A percentile compares a stretch with the other conserved stretches of the same genome.
These are phyloP conservation scores for Callionymus lyra DNA, from an alignment of 2,113 vertebrate genomes.

Conservation along the genomic window DNA sequence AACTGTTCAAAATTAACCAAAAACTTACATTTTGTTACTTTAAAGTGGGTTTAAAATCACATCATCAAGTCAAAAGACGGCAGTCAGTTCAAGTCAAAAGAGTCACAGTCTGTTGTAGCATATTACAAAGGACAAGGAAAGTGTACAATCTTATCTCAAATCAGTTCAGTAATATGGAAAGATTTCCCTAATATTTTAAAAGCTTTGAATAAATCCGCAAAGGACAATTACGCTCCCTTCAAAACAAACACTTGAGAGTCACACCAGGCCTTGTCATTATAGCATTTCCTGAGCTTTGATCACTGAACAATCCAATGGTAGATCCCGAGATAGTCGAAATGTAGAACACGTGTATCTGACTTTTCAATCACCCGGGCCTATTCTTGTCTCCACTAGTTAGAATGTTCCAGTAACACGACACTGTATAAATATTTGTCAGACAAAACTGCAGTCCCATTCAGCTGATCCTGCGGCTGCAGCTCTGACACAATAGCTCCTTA, in stretches of 20 bases:
- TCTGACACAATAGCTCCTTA: slow-evolving; percentile 43
- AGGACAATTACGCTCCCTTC: too few species aligned
- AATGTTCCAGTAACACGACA: slow-evolving; percentile 63
- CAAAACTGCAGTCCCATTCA: slow-evolving; percentile 59
- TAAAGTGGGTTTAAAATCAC: too few species aligned
- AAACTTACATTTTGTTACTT: too few species aligned
- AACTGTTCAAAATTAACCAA: too few species aligned
- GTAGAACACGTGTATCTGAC: slow-evolving; percentile 61
- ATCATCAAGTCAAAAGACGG: too few species aligned
- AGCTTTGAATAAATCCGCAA: too few species aligned
- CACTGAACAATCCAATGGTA: slow-evolving; percentile 30
- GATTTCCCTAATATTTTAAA: too few species aligned
- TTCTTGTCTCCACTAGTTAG: slow-evolving; percentile 56
- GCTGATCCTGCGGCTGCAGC: slow-evolving; percentile 49
- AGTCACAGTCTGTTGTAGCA: too few species aligned
- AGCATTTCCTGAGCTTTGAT: slow-evolving; percentile 51
- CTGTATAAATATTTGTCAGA: slow-evolving; percentile 72
- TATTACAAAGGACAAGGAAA: too few species aligned
- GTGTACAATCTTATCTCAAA: too few species aligned
- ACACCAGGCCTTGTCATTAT: slow-evolving; percentile 11
- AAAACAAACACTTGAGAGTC: slow-evolving; percentile 8
- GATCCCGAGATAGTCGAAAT: slow-evolving; percentile 53
- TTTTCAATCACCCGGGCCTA: slow-evolving; percentile 64
- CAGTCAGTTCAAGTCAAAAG: too few species aligned
- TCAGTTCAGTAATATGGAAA: too few species aligned